Base-by-base conservation (phyloP, 2,888 invertebrate genomes). In the Eilema depressum region DNA sequence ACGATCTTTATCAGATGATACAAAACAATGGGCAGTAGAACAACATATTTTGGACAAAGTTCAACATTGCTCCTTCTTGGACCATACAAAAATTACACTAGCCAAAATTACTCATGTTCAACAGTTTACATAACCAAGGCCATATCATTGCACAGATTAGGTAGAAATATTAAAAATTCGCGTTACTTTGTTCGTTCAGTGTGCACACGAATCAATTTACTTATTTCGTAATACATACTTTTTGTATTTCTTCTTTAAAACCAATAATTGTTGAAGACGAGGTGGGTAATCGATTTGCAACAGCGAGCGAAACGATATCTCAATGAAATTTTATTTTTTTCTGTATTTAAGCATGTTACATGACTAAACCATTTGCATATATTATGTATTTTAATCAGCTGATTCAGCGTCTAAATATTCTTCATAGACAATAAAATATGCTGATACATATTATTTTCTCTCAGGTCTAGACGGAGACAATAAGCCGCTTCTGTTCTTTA, bases 21-120 rank as follows among this genome's bases (percentile, higher is more conserved):
- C 74, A 87, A 47, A 7, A 88, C 88, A 89, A 89, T 88, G 70
- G 83, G 75, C 69, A 80, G 74, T 82, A 75, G 69, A 81, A 80
- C 73, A 74, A 79, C 41, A 81, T 80, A 73, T 77, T 83, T 78
- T 66, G 82, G 77, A 78, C 81, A 83, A 82, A 86, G 83, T 79
- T 76, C 75, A 81, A 78, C 75, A 83, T 86, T 83, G 81, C 82
- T 80, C 71, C 64, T 76, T 63, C 68, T 57, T 62, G 57, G 66
- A 71, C 72, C 74, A 63, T 65, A 67, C 76, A 85, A 85, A 85
- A 79, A 77, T 64, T 71, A 76, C 72, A 70, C 61, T 68, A 56
- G 65, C 57, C 47, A 68, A 76, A 68, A 69, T 77, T 73, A 69
- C 41, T 68, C 66, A 60, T 69, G 59, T 71, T 71, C 75, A 59